Conservation (phyloP, 2,113 vertebrate genomes). For the Cavia aperea region DNA sequence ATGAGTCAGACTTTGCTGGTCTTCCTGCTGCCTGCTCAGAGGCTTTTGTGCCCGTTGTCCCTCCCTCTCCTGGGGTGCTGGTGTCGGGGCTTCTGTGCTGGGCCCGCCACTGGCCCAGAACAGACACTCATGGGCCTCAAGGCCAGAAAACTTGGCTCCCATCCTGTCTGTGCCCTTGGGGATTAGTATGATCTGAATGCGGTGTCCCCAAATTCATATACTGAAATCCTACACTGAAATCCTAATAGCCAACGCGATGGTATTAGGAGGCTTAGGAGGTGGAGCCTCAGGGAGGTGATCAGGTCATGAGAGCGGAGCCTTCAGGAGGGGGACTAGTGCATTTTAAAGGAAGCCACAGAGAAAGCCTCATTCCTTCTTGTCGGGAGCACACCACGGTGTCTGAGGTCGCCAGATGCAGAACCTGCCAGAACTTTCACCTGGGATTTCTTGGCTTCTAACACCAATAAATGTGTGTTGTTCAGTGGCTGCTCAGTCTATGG, state of each 20-base stretch:
- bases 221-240: not conserved
- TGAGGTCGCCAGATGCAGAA: not conserved
- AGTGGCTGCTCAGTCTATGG: not conserved
- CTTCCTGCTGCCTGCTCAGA: not conserved
- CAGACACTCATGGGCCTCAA: not conserved
- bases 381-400: not conserved
- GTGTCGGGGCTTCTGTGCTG: not conserved
- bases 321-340: not conserved
- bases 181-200: not conserved
- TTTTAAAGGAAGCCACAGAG: not conserved
- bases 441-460: not conserved
- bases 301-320: not conserved
- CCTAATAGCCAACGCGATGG: not conserved
- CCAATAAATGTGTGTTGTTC: not conserved
- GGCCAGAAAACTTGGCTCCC: not conserved
- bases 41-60: not conserved
- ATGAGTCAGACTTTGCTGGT: not conserved
- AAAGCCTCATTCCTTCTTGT: not conserved
- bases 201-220: not conserved
- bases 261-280: not conserved
- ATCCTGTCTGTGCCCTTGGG: not conserved
- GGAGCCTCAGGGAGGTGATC: not conserved
- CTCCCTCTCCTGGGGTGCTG: not conserved
- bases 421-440: not conserved
- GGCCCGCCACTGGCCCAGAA: not conserved